phyloP scores from a whole-genome alignment of 2,113 vertebrate genomes.

The Crotalus tigris region DNA sequence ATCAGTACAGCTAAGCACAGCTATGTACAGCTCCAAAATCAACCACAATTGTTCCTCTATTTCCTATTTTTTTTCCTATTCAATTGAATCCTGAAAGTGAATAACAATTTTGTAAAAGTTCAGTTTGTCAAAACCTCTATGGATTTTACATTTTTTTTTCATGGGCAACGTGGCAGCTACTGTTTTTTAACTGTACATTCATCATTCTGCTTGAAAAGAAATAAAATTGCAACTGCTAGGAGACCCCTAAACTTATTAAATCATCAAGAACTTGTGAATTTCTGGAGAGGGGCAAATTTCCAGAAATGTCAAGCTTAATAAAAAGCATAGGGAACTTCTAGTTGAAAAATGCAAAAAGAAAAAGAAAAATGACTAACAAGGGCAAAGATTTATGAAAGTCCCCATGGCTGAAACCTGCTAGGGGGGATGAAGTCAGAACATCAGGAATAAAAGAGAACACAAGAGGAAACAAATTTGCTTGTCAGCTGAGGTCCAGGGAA shows the following conservation, averaged over 20 bases:
- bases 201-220: background rate
- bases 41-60: background rate
- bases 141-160: background rate
- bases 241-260: background rate
- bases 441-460: background rate
- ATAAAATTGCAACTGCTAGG: background rate
- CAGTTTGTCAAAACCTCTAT: background rate
- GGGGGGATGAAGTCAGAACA: background rate
- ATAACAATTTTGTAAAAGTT: background rate
- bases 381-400: constrained; percentile 17
- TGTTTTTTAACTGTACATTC: background rate
- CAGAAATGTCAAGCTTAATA: constrained; percentile 14
- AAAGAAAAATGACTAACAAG: background rate
- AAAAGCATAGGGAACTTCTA: background rate
- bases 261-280: constrained; percentile 4
- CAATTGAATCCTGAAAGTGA: background rate
- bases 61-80: background rate
- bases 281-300: constrained; percentile 16
- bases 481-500: constrained; percentile 23
- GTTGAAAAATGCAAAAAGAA: background rate
- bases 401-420: background rate
- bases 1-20: background rate
- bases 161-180: background rate
- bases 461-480: constrained; percentile 2
- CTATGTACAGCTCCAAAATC: background rate